Conservation (phyloP, 2,113 vertebrate genomes). For the Lathamus discolor region DNA sequence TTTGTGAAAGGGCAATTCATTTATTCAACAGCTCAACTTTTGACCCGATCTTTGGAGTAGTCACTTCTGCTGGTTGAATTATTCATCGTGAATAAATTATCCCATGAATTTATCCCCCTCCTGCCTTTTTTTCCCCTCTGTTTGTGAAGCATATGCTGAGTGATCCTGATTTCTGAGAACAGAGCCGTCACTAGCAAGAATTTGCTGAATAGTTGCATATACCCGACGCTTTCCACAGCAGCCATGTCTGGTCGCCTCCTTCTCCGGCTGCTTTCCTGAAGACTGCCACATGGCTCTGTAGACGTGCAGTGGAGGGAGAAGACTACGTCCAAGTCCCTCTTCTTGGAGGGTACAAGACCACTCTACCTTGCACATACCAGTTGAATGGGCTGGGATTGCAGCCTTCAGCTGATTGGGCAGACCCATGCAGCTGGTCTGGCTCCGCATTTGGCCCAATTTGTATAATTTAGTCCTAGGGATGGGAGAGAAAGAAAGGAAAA, state of each 20-base stretch:
- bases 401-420: background rate
- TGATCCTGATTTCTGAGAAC: slow-evolving; percentile 64
- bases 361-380: background rate
- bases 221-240: fast-evolving
- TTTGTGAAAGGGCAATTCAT: slow-evolving; percentile 70
- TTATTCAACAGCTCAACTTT: slow-evolving; percentile 70
- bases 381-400: background rate
- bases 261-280: background rate
- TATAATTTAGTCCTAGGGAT: background rate
- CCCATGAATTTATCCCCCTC: slow-evolving; percentile 18
- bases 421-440: background rate
- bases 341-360: background rate
- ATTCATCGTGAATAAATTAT: slow-evolving; percentile 60
- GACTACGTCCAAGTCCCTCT: background rate
- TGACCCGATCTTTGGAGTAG: slow-evolving; percentile 64
- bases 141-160: background rate
- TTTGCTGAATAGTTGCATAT: slow-evolving; percentile 23
- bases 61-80: slow-evolving; percentile 62
- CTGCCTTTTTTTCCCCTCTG: background rate
- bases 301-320: background rate
- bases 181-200: background rate
- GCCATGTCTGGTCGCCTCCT: background rate
- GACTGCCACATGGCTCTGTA: background rate
- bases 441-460: background rate
- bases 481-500: background rate